Base-by-base conservation (phyloP, 2,888 invertebrate genomes). In the Halocaridina rubra region DNA sequence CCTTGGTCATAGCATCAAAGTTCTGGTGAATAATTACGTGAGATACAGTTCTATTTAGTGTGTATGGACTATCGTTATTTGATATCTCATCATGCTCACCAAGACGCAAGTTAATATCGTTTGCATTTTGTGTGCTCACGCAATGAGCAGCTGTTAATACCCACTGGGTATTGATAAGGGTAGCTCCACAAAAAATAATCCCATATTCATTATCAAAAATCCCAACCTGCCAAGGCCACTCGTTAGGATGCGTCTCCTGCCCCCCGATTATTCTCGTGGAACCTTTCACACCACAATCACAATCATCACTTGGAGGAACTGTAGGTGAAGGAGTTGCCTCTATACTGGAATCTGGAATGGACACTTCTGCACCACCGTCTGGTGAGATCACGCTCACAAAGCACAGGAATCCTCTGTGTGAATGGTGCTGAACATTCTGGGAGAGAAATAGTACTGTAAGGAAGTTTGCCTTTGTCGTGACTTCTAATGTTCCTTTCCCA, bases 151-250 rank as follows among this genome's bases (percentile, higher is more conserved):
- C 79, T 22, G 84, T 84, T 24, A 84, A 5, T 19, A 84, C 22
- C 22, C 84, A 84, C 13, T 72, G 72, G 10, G 30, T 10, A 30
- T 16, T 4, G 13, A 84, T 79, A 3, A 84, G 32, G n/a, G 71
- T 5, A 24, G 24, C 84, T 3, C 78, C 84, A 53, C 79, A 84
- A 16, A 39, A 72, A n/a, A 30, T 22, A 4, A 24, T 24, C 4
- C n/a, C 22, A 61, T 59, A 33, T 32, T n/a, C 27, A 2, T 22
- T 64, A 71, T n/a, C n/a, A 13, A 19, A 30, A 3, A 84, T 4
- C 13, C 33, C 74, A 16, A 32, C 79, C n/a, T 77, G 77, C 79
- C 79, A 84, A 5, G 84, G 84, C 32, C 77, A 84, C 57, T 84
- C 79, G 64, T 57, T 53, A 4, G 24, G 16, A 3, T 30, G 27